Evolutionary conservation across 2,888 invertebrate genomes (phyloP), one percentile per base, ranked within the genome.

Genomic region (Bellardia bayeri): DNA sequence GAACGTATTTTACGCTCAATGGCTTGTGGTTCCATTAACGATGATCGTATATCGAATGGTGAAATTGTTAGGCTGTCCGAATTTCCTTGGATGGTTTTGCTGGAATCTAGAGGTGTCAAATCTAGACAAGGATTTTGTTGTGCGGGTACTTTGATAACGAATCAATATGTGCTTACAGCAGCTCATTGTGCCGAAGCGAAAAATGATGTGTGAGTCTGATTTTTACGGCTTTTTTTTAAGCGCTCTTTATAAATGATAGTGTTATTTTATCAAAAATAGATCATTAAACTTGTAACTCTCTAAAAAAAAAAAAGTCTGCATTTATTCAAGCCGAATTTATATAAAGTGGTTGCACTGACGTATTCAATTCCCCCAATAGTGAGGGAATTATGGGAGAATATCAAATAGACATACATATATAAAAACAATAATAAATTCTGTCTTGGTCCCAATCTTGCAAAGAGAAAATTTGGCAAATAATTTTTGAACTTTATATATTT

Each of bases 11-110:
- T 89, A 37, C 71, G 87, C 54, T 69, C 68, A 0, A 56, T 66
- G 23, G 49, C 76, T 0, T 96, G 96, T 90, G 96, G 96, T 0
- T 91, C 92, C 0, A 90, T 95, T 3, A 94, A 94, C 16, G 91
- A 93, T 7, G 94, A 94, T 71, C 94, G 95, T 89, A 95, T 96
- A 80, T 92, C 95, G 23, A 95, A 95, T 9, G 96, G 96, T 0
- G 94, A 95, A 72, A 93, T 94, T 87, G 95, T 96, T 0, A 92
- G 92, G 0, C 91, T 96, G 3, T 95, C 94, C 76, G 96, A 96
- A 90, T 96, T 95, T 93, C 96, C 96, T 0, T 97, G 96, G 96
- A 96, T 96, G 96, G 96, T 95, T 0, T 93, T 96, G 0, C 91
- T 96, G 13, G 94, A 95, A 0, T 96, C 96, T 89, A 16, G 40